phyloP scores from a whole-genome alignment of 2,113 vertebrate genomes.

The Onychostoma macrolepis region DNA sequence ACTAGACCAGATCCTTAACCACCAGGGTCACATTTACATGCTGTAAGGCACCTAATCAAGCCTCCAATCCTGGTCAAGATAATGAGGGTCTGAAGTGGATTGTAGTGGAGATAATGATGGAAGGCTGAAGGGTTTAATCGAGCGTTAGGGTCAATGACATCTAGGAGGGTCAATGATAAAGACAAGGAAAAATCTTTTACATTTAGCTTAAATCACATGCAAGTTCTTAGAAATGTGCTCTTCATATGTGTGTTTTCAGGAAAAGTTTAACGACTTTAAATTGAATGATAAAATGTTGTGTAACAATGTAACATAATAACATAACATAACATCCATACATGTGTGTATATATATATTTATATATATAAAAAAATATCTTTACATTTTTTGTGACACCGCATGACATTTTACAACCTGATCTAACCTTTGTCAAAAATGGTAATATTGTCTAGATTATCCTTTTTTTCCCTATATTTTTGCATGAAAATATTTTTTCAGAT shows the following conservation, averaged over 20 bases:
- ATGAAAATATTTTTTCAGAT: neutral
- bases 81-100: neutral
- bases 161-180: neutral
- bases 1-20: neutral
- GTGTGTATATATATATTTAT: no score
- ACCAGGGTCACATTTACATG: neutral
- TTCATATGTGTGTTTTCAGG: neutral
- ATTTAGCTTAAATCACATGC: neutral
- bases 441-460: no score
- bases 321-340: no score
- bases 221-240: neutral
- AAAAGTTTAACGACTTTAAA: no score
- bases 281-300: no score
- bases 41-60: neutral
- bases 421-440: no score
- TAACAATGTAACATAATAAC: no score
- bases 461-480: neutral
- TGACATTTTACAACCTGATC: no score
- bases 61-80: neutral
- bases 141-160: neutral
- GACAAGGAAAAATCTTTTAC: neutral
- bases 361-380: no score
- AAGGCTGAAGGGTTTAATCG: neutral
- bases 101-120: neutral
- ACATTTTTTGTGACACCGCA: no score